Percentiles rank a stretch among this genome's conserved stretches.
Conservation (phyloP, 2,113 vertebrate genomes). For the Rhombomys opimus region DNA sequence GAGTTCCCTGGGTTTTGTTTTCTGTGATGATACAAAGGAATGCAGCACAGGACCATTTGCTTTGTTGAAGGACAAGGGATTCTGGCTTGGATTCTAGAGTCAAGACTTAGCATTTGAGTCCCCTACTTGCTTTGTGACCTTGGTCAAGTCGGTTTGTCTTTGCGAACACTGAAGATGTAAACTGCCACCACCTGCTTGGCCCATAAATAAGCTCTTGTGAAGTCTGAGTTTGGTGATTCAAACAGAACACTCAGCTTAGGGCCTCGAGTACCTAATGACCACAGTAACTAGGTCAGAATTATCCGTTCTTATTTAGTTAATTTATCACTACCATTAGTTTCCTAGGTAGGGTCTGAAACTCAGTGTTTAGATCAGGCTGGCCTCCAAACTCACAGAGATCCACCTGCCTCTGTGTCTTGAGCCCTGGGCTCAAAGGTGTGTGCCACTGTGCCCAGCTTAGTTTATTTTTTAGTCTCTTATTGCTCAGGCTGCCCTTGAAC, state of each 20-base stretch:
- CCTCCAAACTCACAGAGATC: not conserved
- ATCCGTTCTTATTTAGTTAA: not conserved
- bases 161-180: constrained; percentile 27
- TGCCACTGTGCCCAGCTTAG: not conserved
- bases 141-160: not conserved
- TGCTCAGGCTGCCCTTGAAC: not conserved
- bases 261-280: not conserved
- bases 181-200: not conserved
- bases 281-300: not conserved
- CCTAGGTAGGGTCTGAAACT: not conserved
- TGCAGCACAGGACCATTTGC: not conserved
- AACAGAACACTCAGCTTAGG: constrained; percentile 21
- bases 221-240: constrained; percentile 35
- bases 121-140: constrained; percentile 2
- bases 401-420: not conserved
- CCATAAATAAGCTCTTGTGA: not conserved
- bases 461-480: not conserved
- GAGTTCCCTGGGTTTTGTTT: not conserved
- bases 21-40: not conserved
- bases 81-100: constrained; percentile 25
- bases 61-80: not conserved
- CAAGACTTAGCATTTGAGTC: not conserved
- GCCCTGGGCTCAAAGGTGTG: not conserved
- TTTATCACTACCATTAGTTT: not conserved
- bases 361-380: not conserved